phyloP scores from a whole-genome alignment of 92 coral and sea anemone species.

The Montipora capitata region DNA sequence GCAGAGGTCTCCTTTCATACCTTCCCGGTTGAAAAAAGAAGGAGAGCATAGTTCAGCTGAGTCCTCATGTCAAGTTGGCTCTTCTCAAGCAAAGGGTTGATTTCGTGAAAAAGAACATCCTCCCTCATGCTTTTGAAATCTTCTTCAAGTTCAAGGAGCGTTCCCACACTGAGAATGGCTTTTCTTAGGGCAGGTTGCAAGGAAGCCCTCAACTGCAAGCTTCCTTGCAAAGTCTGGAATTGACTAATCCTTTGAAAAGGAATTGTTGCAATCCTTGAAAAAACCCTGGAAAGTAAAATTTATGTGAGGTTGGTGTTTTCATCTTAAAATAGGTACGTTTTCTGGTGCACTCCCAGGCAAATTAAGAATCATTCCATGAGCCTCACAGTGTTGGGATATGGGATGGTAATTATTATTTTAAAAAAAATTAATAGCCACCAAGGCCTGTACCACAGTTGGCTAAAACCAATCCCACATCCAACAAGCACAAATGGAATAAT shows the following conservation, averaged over 20 bases:
- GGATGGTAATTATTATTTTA: too few species aligned
- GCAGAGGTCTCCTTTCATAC: background rate
- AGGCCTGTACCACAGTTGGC: too few species aligned
- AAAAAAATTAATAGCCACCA: too few species aligned
- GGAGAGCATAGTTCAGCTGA: constrained; percentile 14
- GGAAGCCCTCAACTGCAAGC: background rate
- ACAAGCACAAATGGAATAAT: too few species aligned
- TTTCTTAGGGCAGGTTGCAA: background rate
- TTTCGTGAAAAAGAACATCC: background rate
- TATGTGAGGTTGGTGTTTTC: too few species aligned
- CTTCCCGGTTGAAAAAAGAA: background rate
- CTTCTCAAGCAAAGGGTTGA: background rate
- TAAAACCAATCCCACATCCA: too few species aligned
- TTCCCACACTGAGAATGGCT: background rate
- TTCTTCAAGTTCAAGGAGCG: background rate
- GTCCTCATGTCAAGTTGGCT: background rate
- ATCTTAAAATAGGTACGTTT: too few species aligned
- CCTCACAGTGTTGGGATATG: too few species aligned
- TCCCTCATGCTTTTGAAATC: background rate
- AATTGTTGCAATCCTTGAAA: background rate
- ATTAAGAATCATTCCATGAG: too few species aligned
- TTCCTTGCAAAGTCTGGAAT: background rate
- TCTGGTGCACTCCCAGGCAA: too few species aligned
- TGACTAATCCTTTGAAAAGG: background rate
- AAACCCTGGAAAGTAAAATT: background rate